phyloP scores from a whole-genome alignment of 2,888 invertebrate species.

The Cataglyphis cursor region DNA sequence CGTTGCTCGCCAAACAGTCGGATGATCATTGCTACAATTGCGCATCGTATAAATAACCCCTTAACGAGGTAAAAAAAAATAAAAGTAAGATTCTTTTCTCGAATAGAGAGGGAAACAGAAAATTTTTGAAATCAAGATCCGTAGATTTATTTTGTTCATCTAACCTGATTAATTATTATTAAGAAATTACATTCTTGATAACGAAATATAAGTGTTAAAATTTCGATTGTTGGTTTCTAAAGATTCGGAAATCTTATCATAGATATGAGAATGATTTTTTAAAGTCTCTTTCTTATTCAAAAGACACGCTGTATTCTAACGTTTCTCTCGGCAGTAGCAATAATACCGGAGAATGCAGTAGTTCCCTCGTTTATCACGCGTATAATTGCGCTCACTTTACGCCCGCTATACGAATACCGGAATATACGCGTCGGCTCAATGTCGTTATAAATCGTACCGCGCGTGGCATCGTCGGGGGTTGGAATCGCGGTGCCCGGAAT shows the following conservation, averaged over 20 bases:
- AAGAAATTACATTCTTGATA: not conserved
- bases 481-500: constrained; percentile 47
- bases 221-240: not conserved
- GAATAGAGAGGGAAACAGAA: not conserved
- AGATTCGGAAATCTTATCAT: not conserved
- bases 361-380: constrained; percentile 51
- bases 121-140: not conserved
- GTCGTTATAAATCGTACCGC: constrained; percentile 74
- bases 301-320: constrained; percentile 22
- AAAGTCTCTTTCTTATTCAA: not conserved
- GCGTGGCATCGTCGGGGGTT: constrained; percentile 21
- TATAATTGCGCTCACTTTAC: constrained; percentile 53
- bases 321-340: constrained; percentile 30
- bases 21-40: constrained; percentile 1
- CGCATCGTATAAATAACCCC: not conserved
- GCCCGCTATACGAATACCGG: constrained; percentile 47
- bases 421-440: constrained; percentile 66
- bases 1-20: constrained; percentile 8
- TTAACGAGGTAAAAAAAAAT: not conserved
- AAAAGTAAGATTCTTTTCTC: not conserved
- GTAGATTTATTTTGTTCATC: not conserved
- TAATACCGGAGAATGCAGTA: constrained; percentile 54
- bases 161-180: not conserved
- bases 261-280: constrained; percentile 11
- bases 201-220: not conserved